Evolutionary conservation across 1,140 invertebrate genomes (phyloP), one percentile per base, ranked within the genome.

Genomic region (Carcinoscorpius rotundicauda): DNA sequence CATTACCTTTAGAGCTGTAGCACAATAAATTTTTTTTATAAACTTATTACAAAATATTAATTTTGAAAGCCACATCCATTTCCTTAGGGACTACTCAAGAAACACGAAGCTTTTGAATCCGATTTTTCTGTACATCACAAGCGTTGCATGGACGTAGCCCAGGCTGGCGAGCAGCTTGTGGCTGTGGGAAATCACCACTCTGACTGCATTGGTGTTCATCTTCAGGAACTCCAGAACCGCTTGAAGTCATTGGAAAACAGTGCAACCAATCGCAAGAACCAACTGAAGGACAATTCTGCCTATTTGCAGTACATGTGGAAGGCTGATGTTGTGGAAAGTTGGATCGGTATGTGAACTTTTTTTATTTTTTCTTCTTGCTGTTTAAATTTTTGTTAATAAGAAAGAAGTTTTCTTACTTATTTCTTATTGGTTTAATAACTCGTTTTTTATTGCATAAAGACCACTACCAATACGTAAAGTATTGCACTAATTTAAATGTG

Each of bases 221-320:
- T 91, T 71, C 84, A 87, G 65, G 87, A 91, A 68, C 78, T 97
- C 56, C 84, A 87, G 73, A 85, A 86, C 56, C 95, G 97, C 75
- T 78, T 99, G 68, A 88, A 93, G 67, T 86, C 91, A 72, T 81
- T 99, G 64, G 89, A 88, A 4, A 81, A 84, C 3, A 80, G 96
- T 69, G 95, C 94, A 5, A 83, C 83, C 0, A 82, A 86, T 48
- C 85, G 96, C 68, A 95, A 95, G 78, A 84, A 85, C 0, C 86
- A 87, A 50, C 81, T 98, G 49, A 83, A 92, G 64, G 95, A 98
- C 76, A 98, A 98, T 79, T 95, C 92, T 0, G 95, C 94, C 49
- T 98, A 98, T 79, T 81, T 98, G 69, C 95, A 98, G 77, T 97
- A 98, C 76, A 94, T 98, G 87, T 99, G 97, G 97, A 99, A 98